A percentile compares a stretch with the other conserved stretches of the same genome.
These are phyloP conservation scores for Cistogaster globosa DNA, from an alignment of 2,888 invertebrate genomes.

Conservation along the genomic window DNA sequence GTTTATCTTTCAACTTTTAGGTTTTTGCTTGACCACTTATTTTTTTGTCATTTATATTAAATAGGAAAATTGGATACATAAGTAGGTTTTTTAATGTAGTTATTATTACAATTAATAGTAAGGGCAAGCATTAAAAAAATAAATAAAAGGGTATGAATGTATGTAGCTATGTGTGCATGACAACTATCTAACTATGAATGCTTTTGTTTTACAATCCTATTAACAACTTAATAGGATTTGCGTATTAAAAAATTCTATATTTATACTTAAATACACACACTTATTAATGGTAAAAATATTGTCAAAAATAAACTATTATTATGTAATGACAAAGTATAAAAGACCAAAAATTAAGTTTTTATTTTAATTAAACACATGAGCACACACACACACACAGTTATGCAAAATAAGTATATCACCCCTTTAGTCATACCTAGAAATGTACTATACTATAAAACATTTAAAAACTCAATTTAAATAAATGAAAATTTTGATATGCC, in stretches of 20 bases:
- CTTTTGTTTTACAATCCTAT: not conserved
- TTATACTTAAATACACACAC: not conserved
- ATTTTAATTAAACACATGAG: constrained; percentile 34
- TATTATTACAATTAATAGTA: no score
- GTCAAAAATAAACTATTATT: constrained; percentile 64
- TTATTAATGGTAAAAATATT: constrained; percentile 56
- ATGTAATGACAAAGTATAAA: constrained; percentile 69
- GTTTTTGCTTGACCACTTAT: no score
- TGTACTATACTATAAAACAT: not conserved
- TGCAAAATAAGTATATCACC: constrained; percentile 1
- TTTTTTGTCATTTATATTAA: no score
- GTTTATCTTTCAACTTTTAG: no score
- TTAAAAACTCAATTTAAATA: not conserved
- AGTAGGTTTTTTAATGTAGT: no score
- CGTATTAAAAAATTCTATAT: constrained; percentile 3
- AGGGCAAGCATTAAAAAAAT: no score
- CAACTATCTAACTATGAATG: no score
- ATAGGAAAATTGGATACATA: no score
- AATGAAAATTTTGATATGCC: constrained; percentile 51
- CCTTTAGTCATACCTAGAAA: constrained; percentile 21
- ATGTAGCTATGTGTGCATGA: no score
- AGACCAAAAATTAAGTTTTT: constrained; percentile 35
- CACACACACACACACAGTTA: constrained; percentile 18
- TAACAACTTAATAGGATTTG: not conserved
- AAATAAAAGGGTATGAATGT: no score